These are phyloP conservation scores for Rotaria socialis DNA, from an alignment of 2,888 invertebrate genomes.

Conservation along the genomic window DNA sequence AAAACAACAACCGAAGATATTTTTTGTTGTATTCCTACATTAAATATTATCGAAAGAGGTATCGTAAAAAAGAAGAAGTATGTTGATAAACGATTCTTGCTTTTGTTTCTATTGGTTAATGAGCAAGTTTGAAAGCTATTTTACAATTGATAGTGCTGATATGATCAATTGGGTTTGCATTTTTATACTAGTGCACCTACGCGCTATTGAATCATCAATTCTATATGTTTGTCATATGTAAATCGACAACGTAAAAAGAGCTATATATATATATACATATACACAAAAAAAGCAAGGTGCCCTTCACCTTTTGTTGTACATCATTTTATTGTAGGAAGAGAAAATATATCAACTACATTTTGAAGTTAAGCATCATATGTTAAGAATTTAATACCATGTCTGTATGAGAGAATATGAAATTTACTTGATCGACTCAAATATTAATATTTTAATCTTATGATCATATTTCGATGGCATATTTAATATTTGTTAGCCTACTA, in stretches of 20 bases:
- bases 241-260: background rate
- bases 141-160: background rate
- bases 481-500: background rate
- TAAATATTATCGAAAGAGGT: background rate
- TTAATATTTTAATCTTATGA: background rate
- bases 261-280: background rate
- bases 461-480: background rate
- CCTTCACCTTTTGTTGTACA: background rate
- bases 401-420: background rate
- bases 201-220: background rate
- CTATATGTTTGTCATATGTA: constrained; percentile 1
- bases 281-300: background rate
- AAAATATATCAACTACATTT: background rate
- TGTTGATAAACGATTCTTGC: background rate
- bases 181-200: background rate
- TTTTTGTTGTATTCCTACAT: background rate
- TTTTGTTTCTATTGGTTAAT: background rate
- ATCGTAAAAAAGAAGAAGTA: background rate
- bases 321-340: background rate
- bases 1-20: background rate
- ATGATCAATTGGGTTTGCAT: background rate
- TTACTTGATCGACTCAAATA: background rate
- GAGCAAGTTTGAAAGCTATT: background rate
- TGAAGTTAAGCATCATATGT: background rate
- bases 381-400: background rate